Evolutionary conservation across 2,113 vertebrate genomes (phyloP), one percentile per base, ranked within the genome.

Genomic region (Cebidichthys violaceus): DNA sequence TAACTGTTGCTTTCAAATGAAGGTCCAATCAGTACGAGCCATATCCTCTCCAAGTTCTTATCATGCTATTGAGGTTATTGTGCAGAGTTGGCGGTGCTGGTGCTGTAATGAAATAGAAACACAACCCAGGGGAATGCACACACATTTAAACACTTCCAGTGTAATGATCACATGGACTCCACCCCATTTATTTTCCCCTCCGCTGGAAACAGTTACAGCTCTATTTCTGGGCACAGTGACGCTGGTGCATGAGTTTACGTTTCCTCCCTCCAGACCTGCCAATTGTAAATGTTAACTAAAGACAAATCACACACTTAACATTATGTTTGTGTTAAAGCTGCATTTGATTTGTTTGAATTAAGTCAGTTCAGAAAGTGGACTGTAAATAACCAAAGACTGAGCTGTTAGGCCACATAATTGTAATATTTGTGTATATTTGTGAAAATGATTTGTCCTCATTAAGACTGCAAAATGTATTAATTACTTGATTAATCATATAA

Each of bases 41-140:
- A 24, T 35, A 14, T 86, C 41, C 70, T 81, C 69, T 83, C 72
- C 69, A 66, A 85, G 81, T 81, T 87, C 59, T 86, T 66, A 76
- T 84, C 75, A 6, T 75, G 73, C 50, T 73, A 24, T 87, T 77
- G 83, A 85, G 65, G 70, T 89, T 83, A 83, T 86, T 91, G 79
- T 52, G 4, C 71, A 52, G 66, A 82, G 75, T 68, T 83, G 73
- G 77, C 70, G 7, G 54, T 33, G 69, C 27, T 75, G 77, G 71
- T 18, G 67, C 78, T 72, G 69, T 81, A 83, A 85, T 84, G 81
- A 70, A 88, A 90, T 57, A 80, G 80, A 91, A 92, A 89, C 85
- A 74, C 22, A 59, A 82, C 79, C 77, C 75, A 41, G 33, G 88
- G 89, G 84, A 92, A 69, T 39, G 22, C 39, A 45, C 76, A 73